Percentiles rank a stretch among this genome's conserved stretches.
phyloP scores from a whole-genome alignment of 2,797 vertebrate species.

The Gymnocypris eckloni region DNA sequence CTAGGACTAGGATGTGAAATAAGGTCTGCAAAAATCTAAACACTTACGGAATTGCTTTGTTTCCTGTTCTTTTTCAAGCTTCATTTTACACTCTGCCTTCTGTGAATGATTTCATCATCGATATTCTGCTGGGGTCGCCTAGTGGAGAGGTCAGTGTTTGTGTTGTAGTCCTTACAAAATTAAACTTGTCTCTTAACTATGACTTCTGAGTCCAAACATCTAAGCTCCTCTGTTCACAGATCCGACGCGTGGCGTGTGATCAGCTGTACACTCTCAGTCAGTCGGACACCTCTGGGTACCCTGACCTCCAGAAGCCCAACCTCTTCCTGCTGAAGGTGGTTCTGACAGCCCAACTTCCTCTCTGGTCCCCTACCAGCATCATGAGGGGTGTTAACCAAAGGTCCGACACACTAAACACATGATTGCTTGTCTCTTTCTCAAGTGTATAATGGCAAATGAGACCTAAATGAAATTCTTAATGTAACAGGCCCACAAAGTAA shows the following conservation, averaged over 20 bases:
- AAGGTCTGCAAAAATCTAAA: background rate
- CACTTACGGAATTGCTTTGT: background rate
- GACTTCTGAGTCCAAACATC: background rate
- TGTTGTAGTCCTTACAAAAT: background rate
- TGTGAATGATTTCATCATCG: constrained; percentile 97
- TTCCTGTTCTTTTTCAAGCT: constrained; percentile 71
- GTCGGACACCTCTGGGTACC: constrained; percentile 91
- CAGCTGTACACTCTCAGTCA: constrained; percentile 97
- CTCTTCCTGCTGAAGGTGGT: constrained; percentile 92
- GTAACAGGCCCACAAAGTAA: background rate
- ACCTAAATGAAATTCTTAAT: background rate
- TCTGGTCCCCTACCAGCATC: constrained; percentile 98
- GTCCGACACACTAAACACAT: constrained; percentile 66
- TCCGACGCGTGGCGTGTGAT: constrained; percentile 96
- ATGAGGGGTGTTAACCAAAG: constrained; percentile 99
- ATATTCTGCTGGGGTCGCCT: constrained; percentile 94
- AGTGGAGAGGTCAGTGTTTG: constrained; percentile 91
- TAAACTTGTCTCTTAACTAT: background rate
- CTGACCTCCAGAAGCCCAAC: constrained; percentile 95
- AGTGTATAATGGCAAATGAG: background rate
- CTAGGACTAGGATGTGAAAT: background rate
- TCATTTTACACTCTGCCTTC: constrained; percentile 96
- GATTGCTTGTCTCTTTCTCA: background rate
- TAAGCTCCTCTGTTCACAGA: constrained; percentile 73
- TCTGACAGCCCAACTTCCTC: constrained; percentile 94